Evolutionary conservation across 92 coral and sea anemone genomes (phyloP), one percentile per base, ranked within the genome.

Genomic region (Zoanthus solanderi): DNA sequence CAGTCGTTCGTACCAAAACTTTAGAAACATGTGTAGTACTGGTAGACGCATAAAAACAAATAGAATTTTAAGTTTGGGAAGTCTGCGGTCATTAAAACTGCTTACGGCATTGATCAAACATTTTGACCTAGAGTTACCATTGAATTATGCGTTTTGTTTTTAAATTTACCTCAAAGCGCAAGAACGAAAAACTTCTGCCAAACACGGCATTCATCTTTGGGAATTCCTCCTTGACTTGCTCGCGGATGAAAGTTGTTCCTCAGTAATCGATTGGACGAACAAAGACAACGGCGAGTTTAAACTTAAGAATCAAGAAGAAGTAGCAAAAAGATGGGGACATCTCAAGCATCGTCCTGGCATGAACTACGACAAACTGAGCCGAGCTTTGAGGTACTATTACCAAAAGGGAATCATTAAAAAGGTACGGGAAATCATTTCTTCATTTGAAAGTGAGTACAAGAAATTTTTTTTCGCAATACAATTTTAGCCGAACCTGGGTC

Each of bases 321-420:
- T 96, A 0, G 99, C 99, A 0, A 93, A 94, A 63, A 90, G 96
- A 85, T 96, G 99, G 99, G 99, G 99, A 11, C 78, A 87, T 44
- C 60, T 95, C 32, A 96, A 96, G 56, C 96, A 94, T 14, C 84
- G 98, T 54, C 99, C 99, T 0, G 89, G 96, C 8, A 96, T 96
- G 99, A 96, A 96, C 61, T 96, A 96, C 56, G 99, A 96, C 71
- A 96, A 96, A 83, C 92, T 96, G 34, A 96, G 99, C 67, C 90
- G 99, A 28, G 98, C 99, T 2, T 71, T 96, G 46, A 84, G 99
- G 54, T 96, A 95, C 74, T 96, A 96, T 75, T 96, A 96, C 60
- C 95, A 96, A 84, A 95, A 96, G 78, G 94, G 92, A 61, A 96
- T 96, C 52, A 95, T 96, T 28, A 93, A 95, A 83, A 96, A 96